These are phyloP conservation scores for Bombyx mandarina DNA, from an alignment of 1,140 invertebrate genomes.

Conservation along the genomic window DNA sequence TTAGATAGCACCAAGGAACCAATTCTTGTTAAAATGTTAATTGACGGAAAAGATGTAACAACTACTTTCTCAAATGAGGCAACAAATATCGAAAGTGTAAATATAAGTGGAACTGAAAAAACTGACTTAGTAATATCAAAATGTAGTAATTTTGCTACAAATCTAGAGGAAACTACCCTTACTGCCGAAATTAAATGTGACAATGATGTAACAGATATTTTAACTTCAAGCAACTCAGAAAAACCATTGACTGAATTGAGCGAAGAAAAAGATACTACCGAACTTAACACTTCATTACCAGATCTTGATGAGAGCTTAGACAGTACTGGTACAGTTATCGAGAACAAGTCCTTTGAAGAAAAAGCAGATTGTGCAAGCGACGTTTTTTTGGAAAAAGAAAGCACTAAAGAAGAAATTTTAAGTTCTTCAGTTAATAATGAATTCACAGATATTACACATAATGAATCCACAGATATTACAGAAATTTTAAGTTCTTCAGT, in stretches of 20 bases:
- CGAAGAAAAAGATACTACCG: slow-evolving; percentile 1
- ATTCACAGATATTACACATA: too few relatives aligned
- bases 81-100: slow-evolving; percentile 10
- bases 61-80: slow-evolving; percentile 20
- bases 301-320: slow-evolving; percentile 46
- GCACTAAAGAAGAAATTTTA: slow-evolving; percentile 7
- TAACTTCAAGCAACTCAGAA: not conserved
- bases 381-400: slow-evolving; percentile 7
- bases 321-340: slow-evolving; percentile 46
- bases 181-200: too few relatives aligned
- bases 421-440: slow-evolving; percentile 19
- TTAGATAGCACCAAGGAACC: slow-evolving; percentile 63
- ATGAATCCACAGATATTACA: too few relatives aligned
- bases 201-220: not conserved
- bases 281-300: slow-evolving; percentile 28
- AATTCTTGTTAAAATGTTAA: slow-evolving; percentile 46
- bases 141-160: too few relatives aligned
- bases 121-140: too few relatives aligned
- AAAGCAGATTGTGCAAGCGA: slow-evolving; percentile 23
- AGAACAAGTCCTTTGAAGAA: slow-evolving; percentile 41
- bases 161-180: too few relatives aligned
- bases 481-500: slow-evolving; percentile 14
- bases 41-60: slow-evolving; percentile 46
- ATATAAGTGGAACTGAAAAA: not conserved
- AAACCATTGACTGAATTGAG: not conserved